These are phyloP conservation scores for Hecatera dysodea DNA, from an alignment of 2,888 invertebrate species.

Conservation along the genomic window DNA sequence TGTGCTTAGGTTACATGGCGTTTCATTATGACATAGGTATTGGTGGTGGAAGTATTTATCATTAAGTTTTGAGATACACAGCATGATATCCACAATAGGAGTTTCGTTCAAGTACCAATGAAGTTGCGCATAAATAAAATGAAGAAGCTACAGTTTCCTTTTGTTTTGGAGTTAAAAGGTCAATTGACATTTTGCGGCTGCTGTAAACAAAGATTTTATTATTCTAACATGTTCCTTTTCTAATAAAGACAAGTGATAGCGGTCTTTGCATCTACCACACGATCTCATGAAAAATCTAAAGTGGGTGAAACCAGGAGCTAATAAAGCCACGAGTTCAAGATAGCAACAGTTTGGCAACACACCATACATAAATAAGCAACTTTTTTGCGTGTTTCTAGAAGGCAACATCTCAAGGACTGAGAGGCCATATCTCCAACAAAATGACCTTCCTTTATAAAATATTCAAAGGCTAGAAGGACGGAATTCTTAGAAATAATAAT, in stretches of 20 bases:
- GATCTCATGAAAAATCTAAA: conserved; percentile 46
- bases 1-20: conserved; percentile 18
- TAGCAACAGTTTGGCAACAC: conserved; percentile 49
- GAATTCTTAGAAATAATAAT: conserved; percentile 69
- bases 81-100: not conserved
- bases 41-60: not conserved
- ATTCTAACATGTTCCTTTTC: conserved; percentile 25
- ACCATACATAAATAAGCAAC: conserved; percentile 69
- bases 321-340: conserved; percentile 57
- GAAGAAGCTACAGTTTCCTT: conserved; percentile 2
- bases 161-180: conserved; percentile 21
- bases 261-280: conserved; percentile 39
- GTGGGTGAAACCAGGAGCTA: conserved; percentile 31
- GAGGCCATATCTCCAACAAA: conserved; percentile 68
- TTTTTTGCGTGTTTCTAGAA: conserved; percentile 67
- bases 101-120: no score
- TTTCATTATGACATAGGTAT: conserved; percentile 22
- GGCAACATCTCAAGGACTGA: conserved; percentile 60
- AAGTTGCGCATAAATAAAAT: not conserved
- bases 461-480: conserved; percentile 69
- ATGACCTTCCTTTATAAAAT: conserved; percentile 72
- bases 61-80: conserved; percentile 4
- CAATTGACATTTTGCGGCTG: conserved; percentile 22
- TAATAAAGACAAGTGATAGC: conserved; percentile 52
- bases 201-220: conserved; percentile 42